Evolutionary conservation across 2,797 vertebrate species (phyloP).

Genomic region (Gouania willdenowi): DNA sequence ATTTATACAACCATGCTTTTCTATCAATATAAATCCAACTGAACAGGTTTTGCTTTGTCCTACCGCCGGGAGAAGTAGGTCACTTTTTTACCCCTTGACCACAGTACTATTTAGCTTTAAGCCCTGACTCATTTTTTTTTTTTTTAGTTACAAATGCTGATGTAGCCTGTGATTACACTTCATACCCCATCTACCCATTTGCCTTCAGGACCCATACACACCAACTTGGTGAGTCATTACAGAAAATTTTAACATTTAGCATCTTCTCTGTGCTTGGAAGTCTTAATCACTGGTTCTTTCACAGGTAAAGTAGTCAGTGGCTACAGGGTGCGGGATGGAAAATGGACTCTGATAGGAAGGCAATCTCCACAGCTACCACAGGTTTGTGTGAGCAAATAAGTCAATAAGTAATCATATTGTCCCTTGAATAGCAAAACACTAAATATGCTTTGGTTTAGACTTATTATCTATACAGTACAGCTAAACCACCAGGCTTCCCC

Average conservation of each 20-base stretch:
- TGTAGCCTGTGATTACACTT: slow-evolving; percentile 86
- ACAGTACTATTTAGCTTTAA: too few species aligned
- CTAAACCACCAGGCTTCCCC: too few species aligned
- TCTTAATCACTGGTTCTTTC: slow-evolving; percentile 18
- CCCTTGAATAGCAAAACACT: too few species aligned
- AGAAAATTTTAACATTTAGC: too few species aligned
- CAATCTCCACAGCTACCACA: slow-evolving; percentile 95
- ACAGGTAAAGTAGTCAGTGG: slow-evolving; percentile 94
- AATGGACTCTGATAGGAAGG: slow-evolving; percentile 89
- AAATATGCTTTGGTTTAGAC: too few species aligned
- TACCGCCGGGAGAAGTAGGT: too few species aligned
- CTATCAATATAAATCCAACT: too few species aligned
- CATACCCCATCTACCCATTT: slow-evolving; percentile 91
- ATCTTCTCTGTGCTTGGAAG: neutral
- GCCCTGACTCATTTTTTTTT: neutral
- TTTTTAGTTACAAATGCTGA: slow-evolving; percentile 88
- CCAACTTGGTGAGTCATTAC: slow-evolving; percentile 80
- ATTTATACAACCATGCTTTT: too few species aligned
- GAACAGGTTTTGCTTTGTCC: too few species aligned
- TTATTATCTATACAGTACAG: too few species aligned
- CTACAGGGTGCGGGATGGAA: slow-evolving; percentile 88
- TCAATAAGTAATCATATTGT: too few species aligned
- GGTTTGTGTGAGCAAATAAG: slow-evolving; percentile 60
- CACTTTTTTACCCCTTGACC: too few species aligned
- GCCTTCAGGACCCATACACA: slow-evolving; percentile 97